A percentile compares a stretch with the other conserved stretches of the same genome.
Evolutionary conservation across 37 sponge, comb jelly and placozoan species (phyloP).

Genomic region (Mnemiopsis leidyi): DNA sequence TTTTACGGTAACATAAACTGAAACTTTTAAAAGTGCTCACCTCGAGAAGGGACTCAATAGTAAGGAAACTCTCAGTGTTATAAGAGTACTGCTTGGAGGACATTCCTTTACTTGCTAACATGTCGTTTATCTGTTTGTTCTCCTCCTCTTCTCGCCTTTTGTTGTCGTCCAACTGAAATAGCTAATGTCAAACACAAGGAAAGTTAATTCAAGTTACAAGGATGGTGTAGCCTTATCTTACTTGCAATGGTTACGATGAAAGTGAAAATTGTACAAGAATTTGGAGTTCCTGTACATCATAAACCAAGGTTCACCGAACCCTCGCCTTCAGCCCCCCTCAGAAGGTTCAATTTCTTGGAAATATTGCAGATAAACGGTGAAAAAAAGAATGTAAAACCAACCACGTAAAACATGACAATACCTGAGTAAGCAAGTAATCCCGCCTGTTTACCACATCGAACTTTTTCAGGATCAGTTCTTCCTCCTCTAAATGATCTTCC

Average conservation of each 20-base stretch:
- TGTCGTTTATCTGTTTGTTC: constrained; percentile 18
- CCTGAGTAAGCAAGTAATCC: constrained; percentile 63
- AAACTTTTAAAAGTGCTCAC: background rate
- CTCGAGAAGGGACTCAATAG: constrained; percentile 23
- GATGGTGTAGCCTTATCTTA: too few species aligned
- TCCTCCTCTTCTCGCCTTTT: constrained; percentile 49
- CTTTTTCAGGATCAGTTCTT: constrained; percentile 50
- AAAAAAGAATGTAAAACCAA: too few species aligned
- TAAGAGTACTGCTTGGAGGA: constrained; percentile 1
- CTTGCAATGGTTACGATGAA: too few species aligned
- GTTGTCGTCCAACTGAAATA: constrained; percentile 1
- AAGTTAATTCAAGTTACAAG: too few species aligned
- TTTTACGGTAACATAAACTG: too few species aligned
- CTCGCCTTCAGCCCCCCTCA: too few species aligned
- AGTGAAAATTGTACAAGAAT: too few species aligned
- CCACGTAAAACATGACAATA: too few species aligned
- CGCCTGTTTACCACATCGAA: constrained; percentile 48
- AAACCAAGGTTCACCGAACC: too few species aligned
- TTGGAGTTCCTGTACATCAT: too few species aligned
- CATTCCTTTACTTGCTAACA: background rate
- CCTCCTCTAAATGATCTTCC: constrained; percentile 34
- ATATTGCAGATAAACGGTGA: too few species aligned
- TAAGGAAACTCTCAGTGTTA: constrained; percentile 40
- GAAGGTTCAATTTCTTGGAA: too few species aligned
- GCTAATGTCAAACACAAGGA: background rate